Base-by-base conservation (phyloP, 2,888 invertebrate genomes). In the Agrochola litura region DNA sequence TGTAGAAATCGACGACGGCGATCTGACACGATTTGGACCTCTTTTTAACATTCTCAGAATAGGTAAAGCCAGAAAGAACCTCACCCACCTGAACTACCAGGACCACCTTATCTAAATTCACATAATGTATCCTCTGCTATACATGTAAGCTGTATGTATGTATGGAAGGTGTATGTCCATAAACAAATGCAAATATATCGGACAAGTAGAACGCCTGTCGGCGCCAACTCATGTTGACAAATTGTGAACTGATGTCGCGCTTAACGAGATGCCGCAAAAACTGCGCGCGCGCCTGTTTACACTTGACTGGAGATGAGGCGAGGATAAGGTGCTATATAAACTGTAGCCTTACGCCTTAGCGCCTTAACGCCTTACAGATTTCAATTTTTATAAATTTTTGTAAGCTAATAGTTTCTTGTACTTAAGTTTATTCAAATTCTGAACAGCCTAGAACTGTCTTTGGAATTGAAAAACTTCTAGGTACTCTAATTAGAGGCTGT, bases 171-270 rank as follows among this genome's bases (percentile, higher is more conserved):
- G 73, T 81, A 63, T 41, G 69, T 73, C 87, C 79, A 86, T 87
- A 85, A 88, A 83, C 61, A 73, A 83, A 87, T 87, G 85, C 83
- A 84, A 87, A 86, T 83, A 56, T 52, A 61, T 71, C 61, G 79
- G 71, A 69, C 77, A 73, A 71, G 84, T 81, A 80, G 79, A 75
- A 76, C 75, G 79, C 56, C 73, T 75, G 74, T 54, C 76, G 43
- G 65, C 73, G 84, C 80, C 88, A 87, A 88, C 86, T 86, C 87
- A 80, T 80, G 74, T 76, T 77, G 89, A 90, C 90, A 89, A 89
- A 89, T 89, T 89, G 89, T 84, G 68, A 83, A 79, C 75, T 87
- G 88, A 80, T 81, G 86, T 85, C 77, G 83, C 71, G 81, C 79
- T 41, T 84, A 83, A 88, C 88, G 76, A 87, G 81, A 63, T 68